Evolutionary conservation across 2,888 invertebrate species (phyloP), one percentile per base, ranked within the genome.

Genomic region (Campoplex capitator): DNA sequence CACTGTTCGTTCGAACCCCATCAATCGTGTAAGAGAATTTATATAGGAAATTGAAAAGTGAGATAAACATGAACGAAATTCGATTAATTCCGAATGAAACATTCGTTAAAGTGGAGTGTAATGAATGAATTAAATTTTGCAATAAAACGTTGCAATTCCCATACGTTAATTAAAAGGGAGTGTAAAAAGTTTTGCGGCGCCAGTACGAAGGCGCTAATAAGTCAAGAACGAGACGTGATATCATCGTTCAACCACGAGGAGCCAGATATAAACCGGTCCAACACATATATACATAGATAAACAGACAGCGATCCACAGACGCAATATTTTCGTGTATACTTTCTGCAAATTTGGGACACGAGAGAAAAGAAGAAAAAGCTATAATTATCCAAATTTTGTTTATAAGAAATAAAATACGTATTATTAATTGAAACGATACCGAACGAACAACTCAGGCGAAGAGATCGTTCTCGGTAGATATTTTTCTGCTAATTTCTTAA

Each of bases 261-360:
- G 70, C 81, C 81, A 84, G 83, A 85, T 85, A 87, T 87, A 87
- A 79, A 87, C 77, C 76, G 70, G 82, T 84, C 71, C 71, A 42
- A 84, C 38, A 74, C 56, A 83, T 58, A 83, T 78, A 75, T 32
- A 58, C 74, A 18, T 38, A 38, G 42, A 58, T 71, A 48, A 62
- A 48, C 38, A n/a, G 32, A 42, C 23, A 28, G 13, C 35, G n/a
- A 38, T 38, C 54, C 54, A 38, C 38, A 42, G 45, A 58, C 18
- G n/a, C n/a, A 11, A 62, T n/a, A 76, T 76, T 62, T 65, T 56
- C 62, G 62, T 65, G 56, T 48, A 81, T 38, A 67, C 56, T 56
- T 16, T 16, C 32, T 32, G 65, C 42, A 62, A 83, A 82, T 82
- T 82, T 79, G 35, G 74, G 67, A 82, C 76, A 48, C n/a, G 51